Percentiles rank a stretch among this genome's conserved stretches.
phyloP scores from a whole-genome alignment of 2,113 vertebrate genomes.

The Australoheros scitulus region DNA sequence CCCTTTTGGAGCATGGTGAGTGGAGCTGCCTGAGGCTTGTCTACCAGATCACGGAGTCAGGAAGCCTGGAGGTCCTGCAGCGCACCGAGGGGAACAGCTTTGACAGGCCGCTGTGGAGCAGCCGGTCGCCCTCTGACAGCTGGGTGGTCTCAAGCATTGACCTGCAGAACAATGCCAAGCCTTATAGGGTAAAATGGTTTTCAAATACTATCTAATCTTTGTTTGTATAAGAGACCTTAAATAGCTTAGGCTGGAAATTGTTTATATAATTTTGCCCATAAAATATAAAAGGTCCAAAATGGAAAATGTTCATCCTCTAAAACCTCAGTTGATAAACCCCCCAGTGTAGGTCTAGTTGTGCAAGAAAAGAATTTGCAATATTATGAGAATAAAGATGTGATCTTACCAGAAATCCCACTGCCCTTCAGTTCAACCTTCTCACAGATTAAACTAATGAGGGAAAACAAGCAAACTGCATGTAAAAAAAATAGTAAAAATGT shows the following conservation, averaged over 20 bases:
- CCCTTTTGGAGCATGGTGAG: conserved; percentile 83
- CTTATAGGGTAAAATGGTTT: conserved; percentile 81
- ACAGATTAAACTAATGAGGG: neutral
- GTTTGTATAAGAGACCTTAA: neutral
- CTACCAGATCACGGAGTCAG: conserved; percentile 84
- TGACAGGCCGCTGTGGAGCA: conserved; percentile 88
- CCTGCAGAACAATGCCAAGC: conserved; percentile 82
- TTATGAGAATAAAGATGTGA: neutral
- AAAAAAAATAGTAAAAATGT: neutral
- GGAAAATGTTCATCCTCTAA: neutral
- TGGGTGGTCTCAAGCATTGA: conserved; percentile 93
- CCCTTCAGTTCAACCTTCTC: neutral
- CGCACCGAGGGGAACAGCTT: conserved; percentile 87
- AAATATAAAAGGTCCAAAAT: neutral
- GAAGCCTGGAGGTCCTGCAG: conserved; percentile 84
- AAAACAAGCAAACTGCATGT: neutral
- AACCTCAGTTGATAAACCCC: neutral
- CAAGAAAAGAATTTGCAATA: neutral
- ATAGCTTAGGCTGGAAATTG: neutral
- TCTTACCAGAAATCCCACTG: neutral
- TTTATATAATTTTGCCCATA: neutral
- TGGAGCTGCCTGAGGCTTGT: conserved; percentile 93
- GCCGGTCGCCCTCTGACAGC: conserved; percentile 86
- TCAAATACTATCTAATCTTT: neutral
- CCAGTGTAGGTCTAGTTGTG: neutral